Conservation (phyloP, 2,888 invertebrate genomes). For the Lochmaea crataegi region DNA sequence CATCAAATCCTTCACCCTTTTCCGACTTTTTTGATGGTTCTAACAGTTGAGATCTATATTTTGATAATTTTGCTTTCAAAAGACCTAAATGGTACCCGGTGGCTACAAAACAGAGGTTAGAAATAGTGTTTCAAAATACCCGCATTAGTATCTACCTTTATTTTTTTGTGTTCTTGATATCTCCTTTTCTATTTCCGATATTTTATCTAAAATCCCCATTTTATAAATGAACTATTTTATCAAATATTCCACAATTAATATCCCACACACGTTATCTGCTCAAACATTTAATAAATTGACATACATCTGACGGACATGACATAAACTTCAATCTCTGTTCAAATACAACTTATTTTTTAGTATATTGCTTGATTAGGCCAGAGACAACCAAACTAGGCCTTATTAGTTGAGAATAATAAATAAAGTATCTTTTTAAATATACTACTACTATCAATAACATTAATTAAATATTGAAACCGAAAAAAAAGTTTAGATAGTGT, state of each 20-base stretch:
- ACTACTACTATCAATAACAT: too few species aligned
- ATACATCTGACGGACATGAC: not conserved
- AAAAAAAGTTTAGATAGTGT: not conserved
- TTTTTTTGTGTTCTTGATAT: conserved; percentile 99
- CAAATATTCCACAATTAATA: conserved; percentile 1
- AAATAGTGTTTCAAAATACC: conserved; percentile 4
- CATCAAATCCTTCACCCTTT: conserved; percentile 99
- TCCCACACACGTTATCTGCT: not conserved
- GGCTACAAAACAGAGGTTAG: conserved; percentile 71
- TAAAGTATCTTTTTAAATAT: too few species aligned
- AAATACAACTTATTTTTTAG: not conserved
- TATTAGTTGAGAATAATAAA: not conserved
- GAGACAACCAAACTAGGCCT: too few species aligned
- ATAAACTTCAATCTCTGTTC: too few species aligned
- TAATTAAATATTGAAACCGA: too few species aligned
- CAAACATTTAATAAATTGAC: not conserved
- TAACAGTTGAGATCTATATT: conserved; percentile 92
- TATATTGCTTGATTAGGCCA: too few species aligned
- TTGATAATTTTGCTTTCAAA: conserved; percentile 95
- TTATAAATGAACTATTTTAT: not conserved
- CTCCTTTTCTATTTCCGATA: conserved; percentile 98
- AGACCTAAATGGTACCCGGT: conserved; percentile 99
- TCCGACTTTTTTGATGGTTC: conserved; percentile 95
- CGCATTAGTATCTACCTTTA: conserved; percentile 83
- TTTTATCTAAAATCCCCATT: conserved; percentile 98